Base-by-base conservation (phyloP, 2,797 vertebrate species). In the Agapornis canus region DNA sequence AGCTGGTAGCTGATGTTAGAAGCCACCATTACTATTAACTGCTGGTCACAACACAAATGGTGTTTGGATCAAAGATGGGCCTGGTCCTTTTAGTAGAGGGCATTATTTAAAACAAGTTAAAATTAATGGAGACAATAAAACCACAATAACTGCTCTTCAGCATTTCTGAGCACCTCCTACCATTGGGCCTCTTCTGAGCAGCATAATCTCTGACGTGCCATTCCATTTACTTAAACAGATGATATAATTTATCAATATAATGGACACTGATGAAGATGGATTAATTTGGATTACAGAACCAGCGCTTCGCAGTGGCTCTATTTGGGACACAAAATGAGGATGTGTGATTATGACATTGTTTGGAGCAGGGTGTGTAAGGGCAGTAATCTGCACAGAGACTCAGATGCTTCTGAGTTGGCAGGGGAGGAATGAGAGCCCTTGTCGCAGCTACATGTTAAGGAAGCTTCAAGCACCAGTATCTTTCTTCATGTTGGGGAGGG, bases 201-300 rank as follows among this genome's bases (percentile, higher is more conserved):
- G 91, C 23, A 16, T 75, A 87, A 94, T 94, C 97, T 96, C 93
- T 95, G 81, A 87, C 11, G 92, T 92, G 95, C 79, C 51, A 10
- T 96, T 90, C 96, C 96, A 95, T 97, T 96, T 97, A 97, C 92
- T 95, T 94, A 95, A 97, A 97, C 86, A 97, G 97, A 95, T 95
- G 95, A 97, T 95, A 96, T 92, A 97, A 97, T 97, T 97, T 97
- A 97, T 97, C 96, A 97, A 95, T 97, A 95, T 97, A 98, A 97
- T 97, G 97, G 97, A 96, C 97, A 90, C 94, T 97, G 97, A 97
- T 97, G 96, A 96, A 97, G 96, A 97, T 95, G 96, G 97, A 98
- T 97, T 97, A 96, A 97, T 96, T 95, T 96, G 96, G 97, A 97
- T 97, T 97, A 97, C 89, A 94, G 96, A 95, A 97, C 96, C 96